Conservation (phyloP, 1,140 invertebrate species). For the Tyrophagus putrescentiae region DNA sequence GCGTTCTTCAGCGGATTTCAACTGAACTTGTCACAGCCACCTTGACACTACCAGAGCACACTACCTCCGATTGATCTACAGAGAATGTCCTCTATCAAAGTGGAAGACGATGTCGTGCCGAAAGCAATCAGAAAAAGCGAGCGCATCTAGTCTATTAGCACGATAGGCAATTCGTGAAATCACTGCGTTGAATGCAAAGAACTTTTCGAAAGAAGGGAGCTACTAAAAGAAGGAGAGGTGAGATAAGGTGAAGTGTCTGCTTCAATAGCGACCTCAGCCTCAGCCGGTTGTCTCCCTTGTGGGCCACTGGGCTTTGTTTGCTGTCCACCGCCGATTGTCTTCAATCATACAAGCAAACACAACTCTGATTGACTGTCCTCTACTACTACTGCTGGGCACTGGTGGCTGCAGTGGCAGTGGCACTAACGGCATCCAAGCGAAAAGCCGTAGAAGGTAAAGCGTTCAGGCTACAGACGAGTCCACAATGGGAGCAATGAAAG, state of each 20-base stretch:
- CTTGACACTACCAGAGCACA: too few species aligned
- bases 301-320: conserved; percentile 3
- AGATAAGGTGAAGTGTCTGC: too few species aligned
- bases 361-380: not conserved
- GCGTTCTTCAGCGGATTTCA: too few species aligned
- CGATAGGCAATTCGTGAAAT: not conserved
- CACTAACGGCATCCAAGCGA: not conserved
- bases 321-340: conserved; percentile 1
- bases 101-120: not conserved
- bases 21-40: too few species aligned
- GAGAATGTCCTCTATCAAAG: too few species aligned
- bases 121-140: conserved; percentile 1
- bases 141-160: not conserved
- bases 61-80: too few species aligned
- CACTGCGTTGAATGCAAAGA: too few species aligned
- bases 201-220: too few species aligned
- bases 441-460: not conserved
- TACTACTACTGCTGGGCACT: too few species aligned
- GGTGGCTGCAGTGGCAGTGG: not conserved
- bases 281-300: too few species aligned
- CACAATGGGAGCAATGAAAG: not conserved
- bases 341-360: not conserved
- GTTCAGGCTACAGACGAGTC: not conserved
- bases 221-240: too few species aligned
- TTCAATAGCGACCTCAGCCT: too few species aligned